Conservation (phyloP, 2,888 invertebrate genomes). For the Pachymerium ferrugineum region DNA sequence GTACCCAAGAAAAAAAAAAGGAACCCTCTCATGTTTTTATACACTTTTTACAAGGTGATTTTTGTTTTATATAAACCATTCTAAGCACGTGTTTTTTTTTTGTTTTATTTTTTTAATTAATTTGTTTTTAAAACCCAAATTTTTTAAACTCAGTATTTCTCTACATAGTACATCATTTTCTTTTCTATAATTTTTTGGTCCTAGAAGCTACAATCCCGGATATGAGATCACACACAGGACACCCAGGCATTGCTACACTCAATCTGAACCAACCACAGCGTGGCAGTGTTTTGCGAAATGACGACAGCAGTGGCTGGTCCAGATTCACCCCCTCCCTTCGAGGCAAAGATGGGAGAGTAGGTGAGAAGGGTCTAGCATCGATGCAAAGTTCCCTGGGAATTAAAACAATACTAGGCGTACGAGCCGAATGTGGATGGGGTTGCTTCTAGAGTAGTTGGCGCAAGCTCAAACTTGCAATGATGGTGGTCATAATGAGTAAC, state of each 20-base stretch:
- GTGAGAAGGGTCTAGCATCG: neutral
- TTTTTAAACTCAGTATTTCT: neutral
- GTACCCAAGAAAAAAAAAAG: no score
- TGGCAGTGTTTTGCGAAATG: constrained; percentile 6
- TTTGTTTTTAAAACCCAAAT: neutral
- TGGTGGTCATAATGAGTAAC: neutral
- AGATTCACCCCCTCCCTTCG: constrained; percentile 8
- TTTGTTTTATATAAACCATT: no score
- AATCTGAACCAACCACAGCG: constrained; percentile 33
- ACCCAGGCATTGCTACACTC: constrained; percentile 17
- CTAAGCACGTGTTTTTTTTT: no score
- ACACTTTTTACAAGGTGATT: neutral
- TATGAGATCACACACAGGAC: constrained; percentile 13
- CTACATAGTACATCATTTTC: neutral
- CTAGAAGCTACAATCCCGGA: neutral
- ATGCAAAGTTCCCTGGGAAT: neutral
- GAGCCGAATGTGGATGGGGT: constrained; percentile 10
- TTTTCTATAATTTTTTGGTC: neutral
- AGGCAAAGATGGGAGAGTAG: neutral
- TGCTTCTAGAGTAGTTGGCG: neutral
- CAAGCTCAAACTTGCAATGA: neutral
- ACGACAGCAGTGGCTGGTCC: constrained; percentile 28
- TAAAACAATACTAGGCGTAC: constrained; percentile 1
- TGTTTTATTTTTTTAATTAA: neutral
- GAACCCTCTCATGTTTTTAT: neutral